These are phyloP conservation scores for Zaprionus lineosus DNA, from an alignment of 2,888 invertebrate species.

Conservation along the genomic window DNA sequence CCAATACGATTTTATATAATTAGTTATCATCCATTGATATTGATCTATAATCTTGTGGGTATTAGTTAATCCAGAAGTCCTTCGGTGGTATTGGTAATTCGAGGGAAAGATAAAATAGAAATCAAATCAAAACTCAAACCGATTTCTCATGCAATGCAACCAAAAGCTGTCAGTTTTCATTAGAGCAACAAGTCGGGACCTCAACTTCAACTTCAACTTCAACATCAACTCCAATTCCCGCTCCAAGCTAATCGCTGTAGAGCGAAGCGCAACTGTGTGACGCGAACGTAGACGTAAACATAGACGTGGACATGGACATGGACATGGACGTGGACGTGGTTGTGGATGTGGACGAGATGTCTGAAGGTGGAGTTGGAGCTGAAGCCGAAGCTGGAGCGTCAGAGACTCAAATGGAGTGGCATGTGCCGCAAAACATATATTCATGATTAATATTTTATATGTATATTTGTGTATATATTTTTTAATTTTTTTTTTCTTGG, in stretches of 20 bases:
- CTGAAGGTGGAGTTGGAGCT: slow-evolving; percentile 17
- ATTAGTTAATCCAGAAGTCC: neutral
- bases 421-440: slow-evolving; percentile 75
- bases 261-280: slow-evolving; percentile 37
- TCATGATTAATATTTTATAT: slow-evolving; percentile 62
- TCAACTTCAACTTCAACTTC: slow-evolving; percentile 11
- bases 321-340: too few relatives aligned
- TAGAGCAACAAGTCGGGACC: slow-evolving; percentile 55
- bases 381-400: slow-evolving; percentile 14
- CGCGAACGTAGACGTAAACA: too few relatives aligned
- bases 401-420: slow-evolving; percentile 68
- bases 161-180: slow-evolving; percentile 76
- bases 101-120: slow-evolving; percentile 25
- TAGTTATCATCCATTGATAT: slow-evolving; percentile 1
- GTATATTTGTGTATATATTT: slow-evolving; percentile 4
- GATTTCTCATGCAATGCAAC: slow-evolving; percentile 50
- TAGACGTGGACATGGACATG: too few relatives aligned
- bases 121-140: slow-evolving; percentile 36
- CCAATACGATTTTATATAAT: too few relatives aligned
- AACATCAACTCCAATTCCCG: slow-evolving; percentile 5
- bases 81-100: slow-evolving; percentile 6
- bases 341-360: slow-evolving; percentile 29
- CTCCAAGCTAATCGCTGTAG: slow-evolving; percentile 32
- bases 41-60: slow-evolving; percentile 20
- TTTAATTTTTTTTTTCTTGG: too few relatives aligned